phyloP scores from a whole-genome alignment of 2,113 vertebrate genomes.

The Lampris megalopsis region DNA sequence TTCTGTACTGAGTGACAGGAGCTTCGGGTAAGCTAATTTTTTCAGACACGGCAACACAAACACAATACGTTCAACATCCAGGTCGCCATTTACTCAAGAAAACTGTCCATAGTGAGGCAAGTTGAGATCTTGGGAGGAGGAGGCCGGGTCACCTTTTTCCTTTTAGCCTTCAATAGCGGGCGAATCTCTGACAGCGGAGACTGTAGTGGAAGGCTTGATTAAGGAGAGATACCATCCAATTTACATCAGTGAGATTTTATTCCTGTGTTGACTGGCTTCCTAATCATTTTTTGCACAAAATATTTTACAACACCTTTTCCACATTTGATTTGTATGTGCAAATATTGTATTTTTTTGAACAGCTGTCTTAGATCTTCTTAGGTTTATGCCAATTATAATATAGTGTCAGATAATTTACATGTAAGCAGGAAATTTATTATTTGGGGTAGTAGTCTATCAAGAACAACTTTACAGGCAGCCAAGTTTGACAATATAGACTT shows the following conservation, averaged over 20 bases:
- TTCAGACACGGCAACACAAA: slow-evolving; percentile 3
- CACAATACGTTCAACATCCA: not conserved
- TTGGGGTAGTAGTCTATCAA: too few relatives aligned
- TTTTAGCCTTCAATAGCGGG: slow-evolving; percentile 80
- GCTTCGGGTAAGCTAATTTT: slow-evolving; percentile 16
- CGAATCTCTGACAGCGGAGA: slow-evolving; percentile 82
- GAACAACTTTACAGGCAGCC: not conserved
- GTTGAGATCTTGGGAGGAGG: slow-evolving; percentile 44
- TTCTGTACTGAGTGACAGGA: slow-evolving; percentile 11
- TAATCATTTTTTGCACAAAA: not conserved
- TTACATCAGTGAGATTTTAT: not conserved
- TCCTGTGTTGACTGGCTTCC: not conserved
- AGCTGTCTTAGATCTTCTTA: too few relatives aligned
- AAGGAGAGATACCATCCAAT: slow-evolving; percentile 51
- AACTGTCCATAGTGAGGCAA: slow-evolving; percentile 78
- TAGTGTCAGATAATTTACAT: too few relatives aligned
- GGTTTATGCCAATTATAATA: too few relatives aligned
- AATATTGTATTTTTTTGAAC: too few relatives aligned
- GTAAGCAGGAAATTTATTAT: too few relatives aligned
- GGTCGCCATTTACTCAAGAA: slow-evolving; percentile 71
- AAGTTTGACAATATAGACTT: too few relatives aligned
- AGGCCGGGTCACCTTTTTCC: slow-evolving; percentile 83
- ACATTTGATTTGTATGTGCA: too few relatives aligned
- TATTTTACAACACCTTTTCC: not conserved
- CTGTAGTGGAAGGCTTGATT: slow-evolving; percentile 66